These are phyloP conservation scores for Drosophila helvetica DNA, from an alignment of 2,888 invertebrate species.

Conservation along the genomic window DNA sequence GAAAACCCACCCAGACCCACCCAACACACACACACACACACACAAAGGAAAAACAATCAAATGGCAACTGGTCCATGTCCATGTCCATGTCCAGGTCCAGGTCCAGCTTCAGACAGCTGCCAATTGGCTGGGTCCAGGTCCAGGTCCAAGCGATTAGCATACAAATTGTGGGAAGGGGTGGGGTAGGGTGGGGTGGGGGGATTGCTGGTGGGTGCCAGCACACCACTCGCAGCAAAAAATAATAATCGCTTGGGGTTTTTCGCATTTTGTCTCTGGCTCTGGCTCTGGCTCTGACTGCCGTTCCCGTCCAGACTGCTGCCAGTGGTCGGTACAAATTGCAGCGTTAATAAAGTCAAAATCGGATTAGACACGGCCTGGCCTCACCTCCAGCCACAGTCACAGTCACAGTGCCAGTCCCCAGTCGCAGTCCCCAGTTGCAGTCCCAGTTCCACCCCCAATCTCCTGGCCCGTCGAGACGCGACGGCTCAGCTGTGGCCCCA, in stretches of 20 bases:
- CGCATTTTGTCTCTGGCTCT: neutral
- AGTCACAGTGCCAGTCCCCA: neutral
- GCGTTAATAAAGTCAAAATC: constrained; percentile 76
- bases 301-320: constrained; percentile 14
- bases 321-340: constrained; percentile 72
- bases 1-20: no score
- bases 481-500: constrained; percentile 10
- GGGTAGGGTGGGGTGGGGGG: constrained; percentile 14
- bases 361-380: constrained; percentile 65
- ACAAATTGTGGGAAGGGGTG: constrained; percentile 61
- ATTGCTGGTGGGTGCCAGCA: constrained; percentile 35
- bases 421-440: neutral
- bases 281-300: constrained; percentile 1
- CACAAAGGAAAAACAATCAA: neutral
- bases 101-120: constrained; percentile 41
- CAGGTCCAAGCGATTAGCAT: constrained; percentile 69
- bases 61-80: constrained; percentile 7
- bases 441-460: constrained; percentile 37
- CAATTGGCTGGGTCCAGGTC: constrained; percentile 53
- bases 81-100: constrained; percentile 17
- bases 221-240: constrained; percentile 67
- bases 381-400: neutral
- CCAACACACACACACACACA: neutral
- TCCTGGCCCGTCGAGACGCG: neutral
- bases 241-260: constrained; percentile 49